phyloP scores from a whole-genome alignment of 2,797 vertebrate genomes.

The Pangasius sanitwongsei region DNA sequence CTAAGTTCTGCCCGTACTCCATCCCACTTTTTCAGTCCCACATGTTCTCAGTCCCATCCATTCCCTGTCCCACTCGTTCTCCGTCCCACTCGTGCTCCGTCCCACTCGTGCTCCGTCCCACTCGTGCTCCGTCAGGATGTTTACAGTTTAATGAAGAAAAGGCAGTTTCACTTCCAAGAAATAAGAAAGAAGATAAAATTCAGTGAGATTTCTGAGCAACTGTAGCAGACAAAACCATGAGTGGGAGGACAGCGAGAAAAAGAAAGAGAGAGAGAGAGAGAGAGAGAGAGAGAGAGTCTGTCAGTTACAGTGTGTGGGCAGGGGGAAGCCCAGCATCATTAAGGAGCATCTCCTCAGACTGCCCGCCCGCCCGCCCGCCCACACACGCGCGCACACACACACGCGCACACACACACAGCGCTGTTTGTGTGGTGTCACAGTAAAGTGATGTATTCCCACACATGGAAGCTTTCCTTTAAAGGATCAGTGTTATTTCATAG shows the following conservation, averaged over 20 bases:
- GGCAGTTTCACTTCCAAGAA: background rate
- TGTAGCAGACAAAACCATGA: background rate
- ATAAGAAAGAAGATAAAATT: background rate
- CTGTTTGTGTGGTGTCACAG: background rate
- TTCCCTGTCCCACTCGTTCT: background rate
- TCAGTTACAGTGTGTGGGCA: background rate
- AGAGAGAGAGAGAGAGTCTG: background rate
- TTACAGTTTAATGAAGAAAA: background rate
- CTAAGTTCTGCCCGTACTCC: background rate
- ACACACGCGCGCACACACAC: background rate
- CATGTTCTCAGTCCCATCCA: background rate
- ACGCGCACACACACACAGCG: background rate
- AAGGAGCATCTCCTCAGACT: background rate
- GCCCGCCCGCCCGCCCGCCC: background rate
- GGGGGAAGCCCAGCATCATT: background rate
- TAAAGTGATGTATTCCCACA: background rate
- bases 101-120: background rate
- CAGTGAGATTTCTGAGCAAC: conserved; percentile 28
- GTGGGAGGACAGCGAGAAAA: conserved; percentile 12
- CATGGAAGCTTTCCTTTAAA: background rate
- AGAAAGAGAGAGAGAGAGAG: background rate
- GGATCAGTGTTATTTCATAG: background rate
- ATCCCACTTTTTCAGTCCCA: background rate
- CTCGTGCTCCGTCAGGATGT: background rate
- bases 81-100: background rate